Conservation (phyloP, 2,888 invertebrate species). For the Melinopterus prodromus region DNA sequence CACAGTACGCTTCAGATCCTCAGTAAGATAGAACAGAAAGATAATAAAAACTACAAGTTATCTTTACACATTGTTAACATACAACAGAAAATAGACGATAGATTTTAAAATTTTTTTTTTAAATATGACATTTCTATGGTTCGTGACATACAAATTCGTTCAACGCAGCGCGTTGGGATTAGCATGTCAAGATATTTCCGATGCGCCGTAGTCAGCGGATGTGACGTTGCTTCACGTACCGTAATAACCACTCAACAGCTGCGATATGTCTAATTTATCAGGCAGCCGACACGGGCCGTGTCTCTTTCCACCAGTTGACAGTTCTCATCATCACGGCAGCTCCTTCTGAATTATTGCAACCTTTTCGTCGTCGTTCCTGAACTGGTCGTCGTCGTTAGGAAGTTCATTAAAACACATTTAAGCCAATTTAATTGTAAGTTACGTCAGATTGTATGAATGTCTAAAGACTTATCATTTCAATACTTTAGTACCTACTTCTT, state of each 20-base stretch:
- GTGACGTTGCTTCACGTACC: constrained; percentile 33
- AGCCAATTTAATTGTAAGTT: too few relatives aligned
- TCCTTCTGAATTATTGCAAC: constrained; percentile 22
- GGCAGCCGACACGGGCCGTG: constrained; percentile 28
- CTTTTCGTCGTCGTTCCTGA: background rate
- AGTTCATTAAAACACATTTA: too few relatives aligned
- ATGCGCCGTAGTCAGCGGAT: constrained; percentile 31
- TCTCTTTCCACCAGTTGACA: constrained; percentile 26
- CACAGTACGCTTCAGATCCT: too few relatives aligned
- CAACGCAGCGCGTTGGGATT: background rate
- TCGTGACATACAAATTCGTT: constrained; percentile 18
- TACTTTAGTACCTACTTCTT: too few relatives aligned
- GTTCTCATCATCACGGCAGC: constrained; percentile 25
- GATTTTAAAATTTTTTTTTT: too few relatives aligned
- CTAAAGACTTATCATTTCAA: too few relatives aligned
- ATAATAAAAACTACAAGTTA: too few relatives aligned
- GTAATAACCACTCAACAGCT: constrained; percentile 42
- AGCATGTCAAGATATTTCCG: background rate
- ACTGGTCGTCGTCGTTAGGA: background rate
- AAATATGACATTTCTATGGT: too few relatives aligned
- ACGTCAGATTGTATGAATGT: too few relatives aligned
- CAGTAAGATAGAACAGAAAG: too few relatives aligned
- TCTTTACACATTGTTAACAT: too few relatives aligned
- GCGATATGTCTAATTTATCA: constrained; percentile 45
- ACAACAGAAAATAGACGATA: too few relatives aligned